Percentiles rank a stretch among this genome's conserved stretches.
phyloP scores from a whole-genome alignment of 2,888 invertebrate genomes.

The Xanthorhoe spadicearia region DNA sequence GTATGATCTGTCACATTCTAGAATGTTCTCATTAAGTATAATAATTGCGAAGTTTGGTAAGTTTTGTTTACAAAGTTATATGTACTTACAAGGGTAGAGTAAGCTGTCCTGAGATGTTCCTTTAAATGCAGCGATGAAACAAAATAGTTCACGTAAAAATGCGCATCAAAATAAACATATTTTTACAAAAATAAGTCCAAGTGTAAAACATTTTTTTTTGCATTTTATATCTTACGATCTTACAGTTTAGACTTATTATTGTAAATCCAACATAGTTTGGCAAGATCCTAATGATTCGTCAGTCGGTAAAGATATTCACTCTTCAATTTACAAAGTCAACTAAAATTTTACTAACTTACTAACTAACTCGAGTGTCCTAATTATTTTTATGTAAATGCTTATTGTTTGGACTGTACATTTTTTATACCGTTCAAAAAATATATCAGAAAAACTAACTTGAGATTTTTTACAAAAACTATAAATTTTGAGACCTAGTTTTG shows the following conservation, averaged over 20 bases:
- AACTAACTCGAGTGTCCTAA: constrained; percentile 30
- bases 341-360: constrained; percentile 46
- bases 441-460: not conserved
- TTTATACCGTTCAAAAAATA: constrained; percentile 1
- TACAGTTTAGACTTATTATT: constrained; percentile 44
- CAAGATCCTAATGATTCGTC: constrained; percentile 72
- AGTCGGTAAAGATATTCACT: constrained; percentile 60
- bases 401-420: constrained; percentile 36
- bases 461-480: not conserved
- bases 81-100: constrained; percentile 87
- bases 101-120: constrained; percentile 87
- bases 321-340: constrained; percentile 47
- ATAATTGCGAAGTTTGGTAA: not conserved
- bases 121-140: constrained; percentile 71
- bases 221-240: constrained; percentile 45
- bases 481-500: not conserved
- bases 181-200: constrained; percentile 50
- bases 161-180: constrained; percentile 39
- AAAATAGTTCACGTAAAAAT: constrained; percentile 51
- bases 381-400: constrained; percentile 44
- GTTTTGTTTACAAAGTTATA: constrained; percentile 51
- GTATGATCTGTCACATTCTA: no score
- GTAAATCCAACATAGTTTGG: constrained; percentile 60
- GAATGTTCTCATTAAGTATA: no score
- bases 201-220: constrained; percentile 45